phyloP scores from a whole-genome alignment of 2,888 invertebrate species.

The Andrena praecox region DNA sequence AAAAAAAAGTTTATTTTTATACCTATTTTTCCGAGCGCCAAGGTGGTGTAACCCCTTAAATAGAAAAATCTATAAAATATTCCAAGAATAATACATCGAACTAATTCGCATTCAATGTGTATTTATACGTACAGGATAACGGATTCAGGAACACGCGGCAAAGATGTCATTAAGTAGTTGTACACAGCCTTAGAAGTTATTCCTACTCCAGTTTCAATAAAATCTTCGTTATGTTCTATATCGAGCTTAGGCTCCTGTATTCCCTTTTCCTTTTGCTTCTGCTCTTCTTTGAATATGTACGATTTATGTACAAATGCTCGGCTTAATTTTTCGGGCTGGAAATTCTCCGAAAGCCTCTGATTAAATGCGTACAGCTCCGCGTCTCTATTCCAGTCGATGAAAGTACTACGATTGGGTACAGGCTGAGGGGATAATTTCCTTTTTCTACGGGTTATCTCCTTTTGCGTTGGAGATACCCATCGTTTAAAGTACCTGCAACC shows the following conservation, averaged over 20 bases:
- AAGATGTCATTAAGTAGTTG: slow-evolving; percentile 89
- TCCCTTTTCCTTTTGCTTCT: slow-evolving; percentile 90
- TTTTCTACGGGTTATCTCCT: slow-evolving; percentile 88
- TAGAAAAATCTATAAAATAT: neutral
- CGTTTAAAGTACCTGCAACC: slow-evolving; percentile 86
- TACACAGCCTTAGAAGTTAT: slow-evolving; percentile 89
- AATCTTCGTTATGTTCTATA: slow-evolving; percentile 89
- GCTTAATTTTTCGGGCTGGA: slow-evolving; percentile 89
- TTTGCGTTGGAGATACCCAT: slow-evolving; percentile 90
- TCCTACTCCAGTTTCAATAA: slow-evolving; percentile 89
- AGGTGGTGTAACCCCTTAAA: neutral
- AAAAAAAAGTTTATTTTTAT: too few relatives aligned
- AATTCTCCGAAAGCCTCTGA: slow-evolving; percentile 93
- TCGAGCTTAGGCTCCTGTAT: slow-evolving; percentile 87
- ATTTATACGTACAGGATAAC: slow-evolving; percentile 87
- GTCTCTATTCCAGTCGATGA: slow-evolving; percentile 94
- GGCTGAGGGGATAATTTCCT: slow-evolving; percentile 81
- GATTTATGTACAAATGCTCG: slow-evolving; percentile 93
- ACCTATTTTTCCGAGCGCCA: too few relatives aligned
- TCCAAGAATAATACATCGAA: neutral
- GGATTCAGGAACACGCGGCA: slow-evolving; percentile 91
- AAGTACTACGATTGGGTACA: slow-evolving; percentile 87
- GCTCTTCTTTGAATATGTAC: slow-evolving; percentile 90
- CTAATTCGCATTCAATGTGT: neutral
- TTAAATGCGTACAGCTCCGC: slow-evolving; percentile 96